Percentiles rank a stretch among this genome's conserved stretches.
Evolutionary conservation across 2,797 vertebrate genomes (phyloP).

Genomic region (Euphonia xanthogaster): DNA sequence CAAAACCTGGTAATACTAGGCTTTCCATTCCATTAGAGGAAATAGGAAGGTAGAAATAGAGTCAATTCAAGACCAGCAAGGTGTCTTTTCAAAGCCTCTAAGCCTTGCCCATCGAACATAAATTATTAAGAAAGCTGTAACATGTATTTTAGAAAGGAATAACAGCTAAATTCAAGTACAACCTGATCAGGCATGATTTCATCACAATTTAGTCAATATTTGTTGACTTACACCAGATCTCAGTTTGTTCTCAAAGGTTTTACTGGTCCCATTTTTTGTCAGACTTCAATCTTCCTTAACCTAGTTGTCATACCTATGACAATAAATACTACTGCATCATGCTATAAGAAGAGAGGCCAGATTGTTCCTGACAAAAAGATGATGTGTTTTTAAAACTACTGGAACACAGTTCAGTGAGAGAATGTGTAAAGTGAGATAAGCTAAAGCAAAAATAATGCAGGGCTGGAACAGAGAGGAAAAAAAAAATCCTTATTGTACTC

Average conservation of each 20-base stretch:
- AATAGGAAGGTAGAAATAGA: neutral
- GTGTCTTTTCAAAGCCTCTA: neutral
- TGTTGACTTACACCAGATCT: neutral
- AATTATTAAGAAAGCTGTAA: neutral
- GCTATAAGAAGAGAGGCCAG: neutral
- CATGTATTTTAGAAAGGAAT: neutral
- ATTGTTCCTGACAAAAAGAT: neutral
- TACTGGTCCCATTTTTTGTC: neutral
- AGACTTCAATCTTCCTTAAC: neutral
- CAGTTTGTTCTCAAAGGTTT: neutral
- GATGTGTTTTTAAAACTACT: neutral
- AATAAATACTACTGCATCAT: neutral
- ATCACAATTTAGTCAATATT: neutral
- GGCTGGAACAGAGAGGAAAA: neutral
- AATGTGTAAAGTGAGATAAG: neutral
- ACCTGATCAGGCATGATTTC: neutral
- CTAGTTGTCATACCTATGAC: neutral
- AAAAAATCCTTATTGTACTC: neutral
- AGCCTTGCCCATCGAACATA: neutral
- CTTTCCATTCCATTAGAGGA: neutral
- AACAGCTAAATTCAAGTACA: neutral
- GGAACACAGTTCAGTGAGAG: neutral
- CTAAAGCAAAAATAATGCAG: neutral
- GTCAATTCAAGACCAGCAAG: neutral
- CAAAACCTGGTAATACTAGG: neutral